Evolutionary conservation across 2,113 vertebrate genomes (phyloP).

Genomic region (Apistogramma diplotaenia): DNA sequence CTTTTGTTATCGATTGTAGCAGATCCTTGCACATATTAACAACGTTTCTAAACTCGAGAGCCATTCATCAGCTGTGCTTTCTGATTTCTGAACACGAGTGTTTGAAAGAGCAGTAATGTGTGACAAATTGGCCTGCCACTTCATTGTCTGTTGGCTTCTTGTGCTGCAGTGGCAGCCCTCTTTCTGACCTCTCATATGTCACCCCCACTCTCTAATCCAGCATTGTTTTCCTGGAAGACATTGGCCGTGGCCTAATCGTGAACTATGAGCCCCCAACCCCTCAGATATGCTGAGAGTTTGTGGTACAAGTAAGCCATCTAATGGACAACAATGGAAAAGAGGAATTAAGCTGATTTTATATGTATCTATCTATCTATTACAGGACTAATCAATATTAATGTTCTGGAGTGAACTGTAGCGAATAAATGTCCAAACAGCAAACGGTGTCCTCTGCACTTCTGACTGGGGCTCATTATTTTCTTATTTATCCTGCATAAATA

Average conservation of each 20-base stretch:
- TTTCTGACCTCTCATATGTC: conserved; percentile 63
- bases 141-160: conserved; percentile 35
- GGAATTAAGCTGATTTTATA: not conserved
- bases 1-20: not conserved
- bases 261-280: conserved; percentile 50
- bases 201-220: conserved; percentile 51
- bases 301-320: conserved; percentile 79
- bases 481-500: conserved; percentile 77
- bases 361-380: conserved; percentile 13
- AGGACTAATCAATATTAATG: conserved; percentile 31
- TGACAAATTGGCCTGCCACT: conserved; percentile 38
- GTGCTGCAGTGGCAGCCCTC: conserved; percentile 54
- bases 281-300: conserved; percentile 29
- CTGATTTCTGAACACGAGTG: not conserved
- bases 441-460: conserved; percentile 37
- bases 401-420: conserved; percentile 32
- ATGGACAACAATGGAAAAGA: conserved; percentile 68
- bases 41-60: not conserved
- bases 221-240: conserved; percentile 60
- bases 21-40: not conserved
- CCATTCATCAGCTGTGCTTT: not conserved
- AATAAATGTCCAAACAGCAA: conserved; percentile 47
- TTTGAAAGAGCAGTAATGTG: conserved; percentile 11
- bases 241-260: conserved; percentile 44
- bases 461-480: conserved; percentile 68